A percentile compares a stretch with the other conserved stretches of the same genome.
phyloP scores from a whole-genome alignment of 2,888 invertebrate species.

The Asteroscopus sphinx region DNA sequence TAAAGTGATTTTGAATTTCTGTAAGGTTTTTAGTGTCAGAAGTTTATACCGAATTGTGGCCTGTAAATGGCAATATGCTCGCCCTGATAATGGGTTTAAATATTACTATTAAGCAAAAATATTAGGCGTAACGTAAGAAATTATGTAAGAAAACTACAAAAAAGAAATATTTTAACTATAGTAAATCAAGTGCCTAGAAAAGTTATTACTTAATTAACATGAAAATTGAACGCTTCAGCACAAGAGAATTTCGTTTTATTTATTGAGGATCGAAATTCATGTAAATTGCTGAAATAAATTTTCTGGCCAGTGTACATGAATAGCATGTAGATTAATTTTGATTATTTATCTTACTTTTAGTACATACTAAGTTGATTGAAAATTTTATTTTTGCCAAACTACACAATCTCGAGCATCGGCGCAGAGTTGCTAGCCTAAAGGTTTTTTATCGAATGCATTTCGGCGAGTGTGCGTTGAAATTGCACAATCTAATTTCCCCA shows the following conservation, averaged over 20 bases:
- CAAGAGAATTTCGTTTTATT: slow-evolving; percentile 15
- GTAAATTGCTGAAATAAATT: slow-evolving; percentile 16
- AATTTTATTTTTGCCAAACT: neutral
- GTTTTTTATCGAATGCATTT: too few species aligned
- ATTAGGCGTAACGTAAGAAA: neutral
- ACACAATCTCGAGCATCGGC: too few species aligned
- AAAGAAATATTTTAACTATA: neutral
- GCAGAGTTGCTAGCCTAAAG: too few species aligned
- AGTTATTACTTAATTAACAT: slow-evolving; percentile 39
- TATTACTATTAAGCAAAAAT: too few species aligned
- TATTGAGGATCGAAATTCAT: slow-evolving; percentile 25
- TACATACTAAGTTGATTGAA: too few species aligned
- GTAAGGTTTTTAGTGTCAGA: too few species aligned
- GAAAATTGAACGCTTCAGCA: slow-evolving; percentile 31
- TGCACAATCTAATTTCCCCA: too few species aligned
- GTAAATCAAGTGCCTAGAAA: slow-evolving; percentile 17
- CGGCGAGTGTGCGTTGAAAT: too few species aligned
- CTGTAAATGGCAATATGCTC: too few species aligned
- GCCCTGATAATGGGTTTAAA: too few species aligned
- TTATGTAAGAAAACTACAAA: neutral
- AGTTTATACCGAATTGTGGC: too few species aligned
- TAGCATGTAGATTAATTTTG: slow-evolving; percentile 4
- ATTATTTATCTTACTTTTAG: neutral
- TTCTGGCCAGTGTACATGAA: slow-evolving; percentile 7
- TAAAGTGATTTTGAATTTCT: too few species aligned